Evolutionary conservation across 2,888 invertebrate genomes (phyloP).

Genomic region (Drosophila formosana): DNA sequence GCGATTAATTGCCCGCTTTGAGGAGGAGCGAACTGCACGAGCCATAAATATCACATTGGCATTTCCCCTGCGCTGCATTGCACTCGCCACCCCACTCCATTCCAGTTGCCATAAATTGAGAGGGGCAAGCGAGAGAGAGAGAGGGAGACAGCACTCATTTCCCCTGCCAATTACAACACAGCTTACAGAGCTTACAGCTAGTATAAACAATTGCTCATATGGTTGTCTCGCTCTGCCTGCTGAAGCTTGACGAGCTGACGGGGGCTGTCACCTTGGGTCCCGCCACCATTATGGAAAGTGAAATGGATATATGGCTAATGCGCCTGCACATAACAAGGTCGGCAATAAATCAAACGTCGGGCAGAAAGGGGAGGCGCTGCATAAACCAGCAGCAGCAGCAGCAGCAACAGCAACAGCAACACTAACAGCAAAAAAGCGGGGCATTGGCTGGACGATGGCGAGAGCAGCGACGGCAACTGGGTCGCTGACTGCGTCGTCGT

Average conservation of each 20-base stretch:
- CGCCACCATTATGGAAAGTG: constrained; percentile 84
- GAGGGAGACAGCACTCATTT: constrained; percentile 36
- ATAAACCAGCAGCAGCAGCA: constrained; percentile 11
- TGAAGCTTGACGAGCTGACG: constrained; percentile 51
- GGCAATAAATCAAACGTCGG: constrained; percentile 84
- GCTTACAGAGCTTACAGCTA: constrained; percentile 45
- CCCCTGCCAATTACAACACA: constrained; percentile 60
- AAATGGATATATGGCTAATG: constrained; percentile 84
- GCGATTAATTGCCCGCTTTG: constrained; percentile 20
- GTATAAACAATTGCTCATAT: constrained; percentile 34
- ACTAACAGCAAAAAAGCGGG: constrained; percentile 40
- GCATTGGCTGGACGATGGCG: constrained; percentile 44
- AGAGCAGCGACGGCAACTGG: constrained; percentile 11
- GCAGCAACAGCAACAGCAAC: constrained; percentile 17
- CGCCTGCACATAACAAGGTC: constrained; percentile 85
- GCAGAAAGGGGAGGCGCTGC: constrained; percentile 41
- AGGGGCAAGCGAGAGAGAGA: constrained; percentile 53
- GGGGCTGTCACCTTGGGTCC: constrained; percentile 66
- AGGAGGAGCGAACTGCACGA: not conserved
- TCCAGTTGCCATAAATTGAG: constrained; percentile 66
- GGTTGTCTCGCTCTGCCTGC: constrained; percentile 65
- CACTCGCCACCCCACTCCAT: constrained; percentile 38
- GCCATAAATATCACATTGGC: constrained; percentile 34
- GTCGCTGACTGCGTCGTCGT: constrained; percentile 13
- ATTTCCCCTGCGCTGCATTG: constrained; percentile 65